Conservation (phyloP, 1,140 invertebrate genomes). For the Stenopsyche tienmushanensis region DNA sequence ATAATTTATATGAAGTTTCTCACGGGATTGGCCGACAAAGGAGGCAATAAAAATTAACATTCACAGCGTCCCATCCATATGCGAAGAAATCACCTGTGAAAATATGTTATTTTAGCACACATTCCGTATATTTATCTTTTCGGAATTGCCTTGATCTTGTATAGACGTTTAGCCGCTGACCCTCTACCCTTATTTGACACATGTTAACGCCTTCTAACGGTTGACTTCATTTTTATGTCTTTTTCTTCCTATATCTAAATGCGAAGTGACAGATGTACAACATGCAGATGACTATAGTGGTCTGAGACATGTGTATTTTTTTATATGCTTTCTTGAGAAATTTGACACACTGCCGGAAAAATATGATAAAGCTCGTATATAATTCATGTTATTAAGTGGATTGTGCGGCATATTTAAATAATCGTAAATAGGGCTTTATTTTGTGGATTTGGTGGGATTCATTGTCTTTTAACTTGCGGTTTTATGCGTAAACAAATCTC, state of each 20-base stretch:
- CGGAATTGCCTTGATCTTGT: slow-evolving; percentile 5
- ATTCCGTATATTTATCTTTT: not conserved
- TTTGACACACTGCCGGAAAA: not conserved
- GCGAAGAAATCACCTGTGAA: not conserved
- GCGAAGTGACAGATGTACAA: slow-evolving; percentile 1
- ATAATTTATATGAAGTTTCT: not conserved
- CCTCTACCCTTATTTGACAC: slow-evolving; percentile 14
- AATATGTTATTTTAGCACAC: not conserved
- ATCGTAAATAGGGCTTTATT: no score
- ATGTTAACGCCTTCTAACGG: slow-evolving; percentile 7
- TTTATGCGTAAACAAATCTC: no score
- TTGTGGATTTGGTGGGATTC: no score
- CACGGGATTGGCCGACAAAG: not conserved
- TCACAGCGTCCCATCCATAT: not conserved
- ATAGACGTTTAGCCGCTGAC: slow-evolving; percentile 14
- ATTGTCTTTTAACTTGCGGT: no score
- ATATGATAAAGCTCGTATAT: not conserved
- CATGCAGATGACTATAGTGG: not conserved
- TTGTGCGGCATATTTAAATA: not conserved
- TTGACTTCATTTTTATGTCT: not conserved
- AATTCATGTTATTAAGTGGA: not conserved
- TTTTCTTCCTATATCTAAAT: not conserved
- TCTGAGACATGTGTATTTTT: not conserved
- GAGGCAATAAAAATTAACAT: not conserved
- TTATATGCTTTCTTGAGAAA: not conserved